Conservation (phyloP, 1,140 invertebrate species). For the Drosophila ohnishii region DNA sequence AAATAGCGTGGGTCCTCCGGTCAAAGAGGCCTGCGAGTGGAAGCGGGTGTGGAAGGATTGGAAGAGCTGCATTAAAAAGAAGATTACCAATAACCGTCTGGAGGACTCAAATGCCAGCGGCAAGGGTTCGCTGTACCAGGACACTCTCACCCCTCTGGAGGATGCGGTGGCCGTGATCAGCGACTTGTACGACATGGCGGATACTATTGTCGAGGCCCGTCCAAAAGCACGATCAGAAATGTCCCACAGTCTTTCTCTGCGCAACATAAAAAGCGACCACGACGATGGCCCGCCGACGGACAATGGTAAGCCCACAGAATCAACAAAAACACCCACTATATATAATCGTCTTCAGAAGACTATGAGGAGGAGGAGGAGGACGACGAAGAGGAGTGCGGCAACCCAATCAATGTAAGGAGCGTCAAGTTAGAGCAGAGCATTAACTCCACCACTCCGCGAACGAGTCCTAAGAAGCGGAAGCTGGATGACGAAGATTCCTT, state of each 20-base stretch:
- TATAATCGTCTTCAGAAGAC: slow-evolving; percentile 3
- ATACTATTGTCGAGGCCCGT: slow-evolving; percentile 46
- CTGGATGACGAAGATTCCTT: slow-evolving; percentile 15
- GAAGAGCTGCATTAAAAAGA: slow-evolving; percentile 69
- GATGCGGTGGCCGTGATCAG: slow-evolving; percentile 63
- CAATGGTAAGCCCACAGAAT: slow-evolving; percentile 37
- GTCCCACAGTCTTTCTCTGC: slow-evolving; percentile 19
- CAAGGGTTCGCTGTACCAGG: slow-evolving; percentile 60
- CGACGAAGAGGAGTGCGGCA: slow-evolving; percentile 39
- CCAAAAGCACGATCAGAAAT: slow-evolving; percentile 17
- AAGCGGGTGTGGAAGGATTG: slow-evolving; percentile 73
- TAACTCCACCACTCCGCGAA: slow-evolving; percentile 7
- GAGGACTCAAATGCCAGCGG: slow-evolving; percentile 57
- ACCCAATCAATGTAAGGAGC: slow-evolving; percentile 20
- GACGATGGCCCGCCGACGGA: slow-evolving; percentile 35
- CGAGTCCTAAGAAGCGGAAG: slow-evolving; percentile 44
- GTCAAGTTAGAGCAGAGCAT: slow-evolving; percentile 30
- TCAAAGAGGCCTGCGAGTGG: slow-evolving; percentile 62
- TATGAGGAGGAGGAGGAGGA: slow-evolving; percentile 50
- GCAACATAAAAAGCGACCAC: slow-evolving; percentile 50
- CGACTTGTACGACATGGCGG: slow-evolving; percentile 66
- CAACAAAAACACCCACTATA: not conserved
- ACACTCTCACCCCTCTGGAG: slow-evolving; percentile 62
- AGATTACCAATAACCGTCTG: slow-evolving; percentile 59
- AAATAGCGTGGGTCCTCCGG: slow-evolving; percentile 62